A percentile compares a stretch with the other conserved stretches of the same genome.
Conservation (phyloP, 1,140 invertebrate genomes). For the Drosophila neocordata region DNA sequence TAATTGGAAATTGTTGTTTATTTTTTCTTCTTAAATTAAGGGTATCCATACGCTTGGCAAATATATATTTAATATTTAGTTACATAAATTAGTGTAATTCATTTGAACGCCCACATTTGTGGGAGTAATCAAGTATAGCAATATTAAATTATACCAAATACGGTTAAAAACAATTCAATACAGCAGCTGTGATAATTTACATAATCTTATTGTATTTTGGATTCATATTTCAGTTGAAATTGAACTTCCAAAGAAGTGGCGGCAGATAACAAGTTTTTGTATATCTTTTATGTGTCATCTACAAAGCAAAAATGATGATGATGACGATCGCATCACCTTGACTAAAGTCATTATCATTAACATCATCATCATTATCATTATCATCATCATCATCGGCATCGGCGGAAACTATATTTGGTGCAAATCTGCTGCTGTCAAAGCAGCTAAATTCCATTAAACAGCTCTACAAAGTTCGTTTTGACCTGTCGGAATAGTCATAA, state of each 20-base stretch:
- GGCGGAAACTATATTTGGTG: slow-evolving; percentile 17
- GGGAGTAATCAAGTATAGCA: slow-evolving; percentile 18
- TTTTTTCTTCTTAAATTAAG: neutral
- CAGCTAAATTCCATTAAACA: slow-evolving; percentile 26
- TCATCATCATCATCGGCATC: slow-evolving; percentile 11
- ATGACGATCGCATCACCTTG: slow-evolving; percentile 19
- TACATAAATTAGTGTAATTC: slow-evolving; percentile 4
- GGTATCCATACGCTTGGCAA: neutral
- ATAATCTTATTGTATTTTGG: slow-evolving; percentile 58
- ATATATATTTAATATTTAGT: neutral
- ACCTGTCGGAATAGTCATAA: slow-evolving; percentile 12
- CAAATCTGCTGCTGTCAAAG: slow-evolving; percentile 53
- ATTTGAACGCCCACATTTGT: slow-evolving; percentile 10
- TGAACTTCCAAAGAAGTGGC: slow-evolving; percentile 50
- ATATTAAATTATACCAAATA: slow-evolving; percentile 23
- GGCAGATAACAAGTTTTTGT: slow-evolving; percentile 49
- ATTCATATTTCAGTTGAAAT: slow-evolving; percentile 57
- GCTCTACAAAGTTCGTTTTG: slow-evolving; percentile 35
- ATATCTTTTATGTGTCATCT: slow-evolving; percentile 50
- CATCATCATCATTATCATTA: slow-evolving; percentile 14
- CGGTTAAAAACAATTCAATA: slow-evolving; percentile 34
- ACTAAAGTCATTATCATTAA: slow-evolving; percentile 43
- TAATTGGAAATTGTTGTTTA: neutral
- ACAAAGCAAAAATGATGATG: slow-evolving; percentile 9
- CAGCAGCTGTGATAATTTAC: slow-evolving; percentile 48